A percentile compares a stretch with the other conserved stretches of the same genome.
Conservation (phyloP, 2,113 vertebrate genomes). For the Corydoras sp. region DNA sequence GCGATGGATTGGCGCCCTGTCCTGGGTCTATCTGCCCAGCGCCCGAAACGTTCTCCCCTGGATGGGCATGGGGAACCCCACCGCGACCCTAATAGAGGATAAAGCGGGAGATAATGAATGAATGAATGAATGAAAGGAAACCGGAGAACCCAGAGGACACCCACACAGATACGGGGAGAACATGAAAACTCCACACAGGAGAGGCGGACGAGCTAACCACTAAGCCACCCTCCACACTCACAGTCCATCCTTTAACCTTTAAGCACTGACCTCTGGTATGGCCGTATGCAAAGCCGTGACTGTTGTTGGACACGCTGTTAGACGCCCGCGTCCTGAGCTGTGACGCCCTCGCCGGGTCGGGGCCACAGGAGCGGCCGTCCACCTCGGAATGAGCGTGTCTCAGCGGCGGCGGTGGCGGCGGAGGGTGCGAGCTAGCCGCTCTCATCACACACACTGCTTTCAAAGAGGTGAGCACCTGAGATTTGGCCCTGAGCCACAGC, state of each 20-base stretch:
- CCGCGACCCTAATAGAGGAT: too few species aligned
- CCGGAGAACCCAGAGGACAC: too few species aligned
- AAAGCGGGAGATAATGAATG: too few species aligned
- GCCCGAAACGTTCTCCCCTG: too few species aligned
- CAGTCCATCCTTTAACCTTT: not conserved
- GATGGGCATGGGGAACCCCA: too few species aligned
- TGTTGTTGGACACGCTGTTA: conserved; percentile 16
- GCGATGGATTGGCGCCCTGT: too few species aligned
- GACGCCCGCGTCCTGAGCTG: conserved; percentile 28
- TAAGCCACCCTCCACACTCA: too few species aligned
- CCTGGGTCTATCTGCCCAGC: too few species aligned
- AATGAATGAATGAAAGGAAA: too few species aligned
- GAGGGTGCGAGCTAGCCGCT: conserved; percentile 18
- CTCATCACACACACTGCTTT: conserved; percentile 41
- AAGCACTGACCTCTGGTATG: conserved; percentile 47
- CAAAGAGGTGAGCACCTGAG: conserved; percentile 43
- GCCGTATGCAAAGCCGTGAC: conserved; percentile 33
- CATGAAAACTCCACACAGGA: too few species aligned
- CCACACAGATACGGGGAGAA: too few species aligned
- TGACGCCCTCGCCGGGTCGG: conserved; percentile 21
- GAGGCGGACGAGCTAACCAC: too few species aligned
- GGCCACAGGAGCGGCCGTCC: conserved; percentile 2
- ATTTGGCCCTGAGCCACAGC: conserved; percentile 45
- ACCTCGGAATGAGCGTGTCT: conserved; percentile 28
- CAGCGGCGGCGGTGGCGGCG: not conserved